Conservation (phyloP, 2,113 vertebrate genomes). For the Micronycteris hirsuta region DNA sequence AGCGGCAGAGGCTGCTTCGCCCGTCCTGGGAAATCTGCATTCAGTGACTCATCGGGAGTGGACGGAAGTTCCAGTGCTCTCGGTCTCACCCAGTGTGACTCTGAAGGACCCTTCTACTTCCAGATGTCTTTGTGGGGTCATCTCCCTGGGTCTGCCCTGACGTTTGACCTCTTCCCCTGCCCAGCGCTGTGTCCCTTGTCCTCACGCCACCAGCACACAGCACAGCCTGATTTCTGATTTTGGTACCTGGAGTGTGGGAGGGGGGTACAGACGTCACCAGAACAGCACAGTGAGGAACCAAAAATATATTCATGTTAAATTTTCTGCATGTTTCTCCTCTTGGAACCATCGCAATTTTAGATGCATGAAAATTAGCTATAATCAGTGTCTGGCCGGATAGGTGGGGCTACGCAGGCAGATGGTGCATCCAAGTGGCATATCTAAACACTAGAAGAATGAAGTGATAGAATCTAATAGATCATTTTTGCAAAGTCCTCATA, state of each 20-base stretch:
- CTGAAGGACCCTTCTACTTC: not conserved
- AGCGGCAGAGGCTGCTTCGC: not conserved
- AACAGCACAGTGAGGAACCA: not conserved
- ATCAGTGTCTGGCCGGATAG: not conserved
- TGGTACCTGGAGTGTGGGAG: not conserved
- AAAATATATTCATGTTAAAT: not conserved
- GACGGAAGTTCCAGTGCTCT: not conserved
- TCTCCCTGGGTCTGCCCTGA: not conserved
- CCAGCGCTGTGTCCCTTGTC: rapidly evolving
- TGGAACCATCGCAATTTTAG: not conserved
- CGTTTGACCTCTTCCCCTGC: not conserved
- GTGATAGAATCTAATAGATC: not conserved
- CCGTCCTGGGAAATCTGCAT: not conserved
- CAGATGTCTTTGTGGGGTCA: not conserved
- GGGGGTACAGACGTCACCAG: not conserved
- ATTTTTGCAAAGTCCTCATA: not conserved
- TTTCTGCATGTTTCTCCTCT: not conserved
- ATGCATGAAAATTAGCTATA: not conserved
- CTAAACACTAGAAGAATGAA: not conserved
- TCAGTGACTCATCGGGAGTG: not conserved
- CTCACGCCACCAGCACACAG: not conserved
- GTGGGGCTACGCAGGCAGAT: not conserved
- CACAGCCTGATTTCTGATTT: not conserved
- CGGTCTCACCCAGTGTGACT: not conserved
- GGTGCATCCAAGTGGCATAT: not conserved